Evolutionary conservation across 2,888 invertebrate genomes (phyloP).

Genomic region (Xanthia icteritia): DNA sequence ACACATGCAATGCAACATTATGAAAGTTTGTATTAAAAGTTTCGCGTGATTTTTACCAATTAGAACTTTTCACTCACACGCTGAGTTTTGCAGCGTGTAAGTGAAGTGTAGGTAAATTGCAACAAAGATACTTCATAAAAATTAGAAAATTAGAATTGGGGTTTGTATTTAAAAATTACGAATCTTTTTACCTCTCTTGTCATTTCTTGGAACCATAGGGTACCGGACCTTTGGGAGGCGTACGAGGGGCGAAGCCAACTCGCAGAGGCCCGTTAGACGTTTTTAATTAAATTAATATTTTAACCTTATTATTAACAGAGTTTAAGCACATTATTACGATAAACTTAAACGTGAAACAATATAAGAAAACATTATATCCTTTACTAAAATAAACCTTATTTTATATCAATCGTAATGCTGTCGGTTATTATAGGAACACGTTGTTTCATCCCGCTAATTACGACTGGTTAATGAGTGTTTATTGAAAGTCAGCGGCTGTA

Average conservation of each 20-base stretch:
- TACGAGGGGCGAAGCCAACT: no score
- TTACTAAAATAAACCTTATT: background rate
- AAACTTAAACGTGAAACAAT: background rate
- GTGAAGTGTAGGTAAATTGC: conserved; percentile 4
- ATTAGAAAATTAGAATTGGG: background rate
- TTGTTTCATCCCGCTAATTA: conserved; percentile 23
- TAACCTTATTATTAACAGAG: background rate
- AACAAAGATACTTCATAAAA: background rate
- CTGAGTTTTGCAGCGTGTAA: conserved; percentile 8
- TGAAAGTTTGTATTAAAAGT: conserved; percentile 12
- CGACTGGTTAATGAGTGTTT: conserved; percentile 22
- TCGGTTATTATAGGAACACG: conserved; percentile 1
- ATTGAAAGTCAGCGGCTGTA: conserved; percentile 39
- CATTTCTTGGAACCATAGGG: no score
- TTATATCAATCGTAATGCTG: background rate
- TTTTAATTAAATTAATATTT: no score
- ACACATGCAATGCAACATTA: conserved; percentile 11
- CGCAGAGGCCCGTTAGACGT: no score
- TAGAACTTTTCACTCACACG: conserved; percentile 32
- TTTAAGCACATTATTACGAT: background rate
- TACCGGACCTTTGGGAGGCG: no score
- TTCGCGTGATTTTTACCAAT: conserved; percentile 35
- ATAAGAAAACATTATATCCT: background rate
- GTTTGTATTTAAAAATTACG: background rate
- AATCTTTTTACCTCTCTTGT: no score